Evolutionary conservation across 2,888 invertebrate genomes (phyloP), one percentile per base, ranked within the genome.

Genomic region (Ctenicera cuprea): DNA sequence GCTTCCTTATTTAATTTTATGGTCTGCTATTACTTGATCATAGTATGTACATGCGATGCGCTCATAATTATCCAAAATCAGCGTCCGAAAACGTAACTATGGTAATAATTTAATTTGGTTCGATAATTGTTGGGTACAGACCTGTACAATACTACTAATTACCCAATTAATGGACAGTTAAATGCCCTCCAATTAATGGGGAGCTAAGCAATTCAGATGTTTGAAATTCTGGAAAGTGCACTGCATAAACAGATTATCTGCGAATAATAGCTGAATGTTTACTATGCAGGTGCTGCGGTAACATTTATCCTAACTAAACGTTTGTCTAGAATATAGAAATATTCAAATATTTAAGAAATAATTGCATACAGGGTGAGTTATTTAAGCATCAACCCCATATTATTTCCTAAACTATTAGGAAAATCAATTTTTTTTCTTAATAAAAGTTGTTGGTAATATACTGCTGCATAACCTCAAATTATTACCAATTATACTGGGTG

Each of bases 121-220:
- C 11, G 33, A 33, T 59, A 59, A 59, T 59, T 59, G 38, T 38
- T 7, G 3, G 16, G 30, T 33, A 16, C 59, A 18, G 16, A 38
- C 11, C 1, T 22, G 52, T 14, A n/a, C n/a, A n/a, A n/a, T n/a
- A 52, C 38, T 59, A 38, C 59, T 59, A 59, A 59, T 59, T 20
- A 59, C 33, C 59, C 38, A 59, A 59, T 59, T 59, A 59, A 59
- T 38, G 18, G 20, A 22, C 38, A 33, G 38, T 38, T 59, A 59
- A 59, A 59, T 59, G 38, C 59, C 59, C 11, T 14, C 20, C 26
- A 54, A 57, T 57, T 57, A 33, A 57, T 57, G 30, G 59, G 20
- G 18, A 12, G 18, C 59, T 20, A 33, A 33, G 20, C 59, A 18
- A 33, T 33, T 33, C 59, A 59, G 14, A 50, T 54, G 54, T 59